A percentile compares a stretch with the other conserved stretches of the same genome.
Conservation (phyloP, 1,140 invertebrate genomes). For the Bombus affinis region DNA sequence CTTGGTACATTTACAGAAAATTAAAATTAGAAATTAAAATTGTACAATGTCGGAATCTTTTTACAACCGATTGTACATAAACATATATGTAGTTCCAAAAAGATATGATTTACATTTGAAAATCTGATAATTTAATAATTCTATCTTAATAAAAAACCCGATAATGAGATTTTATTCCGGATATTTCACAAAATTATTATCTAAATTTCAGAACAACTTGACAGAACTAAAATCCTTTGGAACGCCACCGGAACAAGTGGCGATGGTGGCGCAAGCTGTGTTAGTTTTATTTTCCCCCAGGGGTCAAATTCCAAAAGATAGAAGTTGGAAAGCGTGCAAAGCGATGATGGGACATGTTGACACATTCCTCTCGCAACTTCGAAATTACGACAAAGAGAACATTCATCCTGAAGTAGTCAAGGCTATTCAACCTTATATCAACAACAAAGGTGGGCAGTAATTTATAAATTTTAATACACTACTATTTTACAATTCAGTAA, state of each 20-base stretch:
- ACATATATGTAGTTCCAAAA: too few species aligned
- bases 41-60: too few species aligned
- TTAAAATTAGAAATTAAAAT: too few species aligned
- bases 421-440: conserved; percentile 84
- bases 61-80: too few species aligned
- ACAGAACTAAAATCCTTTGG: conserved; percentile 98
- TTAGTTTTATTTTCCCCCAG: conserved; percentile 92
- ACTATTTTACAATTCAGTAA: neutral
- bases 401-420: conserved; percentile 95
- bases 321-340: conserved; percentile 96
- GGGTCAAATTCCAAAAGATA: conserved; percentile 95
- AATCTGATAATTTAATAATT: too few species aligned
- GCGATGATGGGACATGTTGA: conserved; percentile 93
- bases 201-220: conserved; percentile 86
- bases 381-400: conserved; percentile 97
- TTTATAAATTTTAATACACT: neutral
- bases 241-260: conserved; percentile 90
- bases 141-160: neutral
- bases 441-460: conserved; percentile 72
- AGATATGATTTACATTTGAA: too few species aligned
- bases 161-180: neutral
- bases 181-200: neutral
- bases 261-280: conserved; percentile 93
- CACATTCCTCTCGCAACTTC: conserved; percentile 92
- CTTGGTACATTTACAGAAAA: too few species aligned